phyloP scores from a whole-genome alignment of 2,888 invertebrate species.

The Plusia festucae region DNA sequence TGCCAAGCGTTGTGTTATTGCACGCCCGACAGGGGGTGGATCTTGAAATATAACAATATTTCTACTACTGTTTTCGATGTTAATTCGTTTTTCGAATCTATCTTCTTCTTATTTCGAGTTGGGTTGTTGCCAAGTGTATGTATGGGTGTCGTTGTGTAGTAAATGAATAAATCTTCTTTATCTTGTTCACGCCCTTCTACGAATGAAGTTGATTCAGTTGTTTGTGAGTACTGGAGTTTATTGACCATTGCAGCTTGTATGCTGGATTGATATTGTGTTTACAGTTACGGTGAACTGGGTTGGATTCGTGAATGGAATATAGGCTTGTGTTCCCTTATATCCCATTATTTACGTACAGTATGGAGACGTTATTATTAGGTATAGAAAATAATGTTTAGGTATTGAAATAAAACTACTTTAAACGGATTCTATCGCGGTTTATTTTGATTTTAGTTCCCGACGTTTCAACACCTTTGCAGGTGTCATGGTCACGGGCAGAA shows the following conservation, averaged over 20 bases:
- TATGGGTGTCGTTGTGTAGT: slow-evolving; percentile 35
- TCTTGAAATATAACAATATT: slow-evolving; percentile 73
- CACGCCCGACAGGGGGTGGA: slow-evolving; percentile 62
- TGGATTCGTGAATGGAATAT: background rate
- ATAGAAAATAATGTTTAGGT: no score
- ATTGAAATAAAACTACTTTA: no score
- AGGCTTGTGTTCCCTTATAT: no score
- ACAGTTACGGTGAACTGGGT: background rate
- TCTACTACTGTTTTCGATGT: slow-evolving; percentile 60
- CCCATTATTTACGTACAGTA: no score
- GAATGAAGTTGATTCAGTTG: slow-evolving; percentile 36
- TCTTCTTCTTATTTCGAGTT: slow-evolving; percentile 67
- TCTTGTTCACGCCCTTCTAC: slow-evolving; percentile 42
- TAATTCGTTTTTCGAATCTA: slow-evolving; percentile 72
- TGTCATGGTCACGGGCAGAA: no score
- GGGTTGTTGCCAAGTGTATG: slow-evolving; percentile 64
- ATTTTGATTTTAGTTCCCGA: no score
- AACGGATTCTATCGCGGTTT: no score
- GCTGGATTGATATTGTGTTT: background rate
- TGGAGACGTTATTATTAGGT: no score
- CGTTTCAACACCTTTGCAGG: no score
- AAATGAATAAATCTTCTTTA: slow-evolving; percentile 52
- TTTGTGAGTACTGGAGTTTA: slow-evolving; percentile 31
- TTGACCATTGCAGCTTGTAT: slow-evolving; percentile 17
- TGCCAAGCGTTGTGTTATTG: slow-evolving; percentile 78